A percentile compares a stretch with the other conserved stretches of the same genome.
phyloP scores from a whole-genome alignment of 2,888 invertebrate genomes.

The Caenorhabditis afra region DNA sequence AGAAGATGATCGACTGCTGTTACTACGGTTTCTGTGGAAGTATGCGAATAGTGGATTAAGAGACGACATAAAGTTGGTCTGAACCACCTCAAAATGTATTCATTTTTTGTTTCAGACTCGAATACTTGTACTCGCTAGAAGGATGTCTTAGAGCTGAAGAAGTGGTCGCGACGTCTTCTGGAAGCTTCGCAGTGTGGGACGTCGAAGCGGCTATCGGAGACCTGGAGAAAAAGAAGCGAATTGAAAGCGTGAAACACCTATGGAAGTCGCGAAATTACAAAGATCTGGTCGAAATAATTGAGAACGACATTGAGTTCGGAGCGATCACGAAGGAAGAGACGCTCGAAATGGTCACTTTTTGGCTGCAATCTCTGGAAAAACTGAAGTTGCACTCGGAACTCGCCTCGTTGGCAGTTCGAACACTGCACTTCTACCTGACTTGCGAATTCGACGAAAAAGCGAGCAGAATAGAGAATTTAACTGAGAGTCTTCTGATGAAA shows the following conservation, averaged over 20 bases:
- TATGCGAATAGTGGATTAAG: constrained; percentile 25
- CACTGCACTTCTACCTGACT: constrained; percentile 46
- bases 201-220: constrained; percentile 28
- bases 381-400: constrained; percentile 20
- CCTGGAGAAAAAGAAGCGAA: constrained; percentile 47
- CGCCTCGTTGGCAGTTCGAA: background rate
- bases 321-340: constrained; percentile 44
- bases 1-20: background rate
- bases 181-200: constrained; percentile 36
- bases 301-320: constrained; percentile 56
- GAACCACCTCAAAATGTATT: background rate
- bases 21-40: constrained; percentile 48
- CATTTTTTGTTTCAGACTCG: too few species aligned
- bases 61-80: constrained; percentile 29
- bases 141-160: constrained; percentile 1
- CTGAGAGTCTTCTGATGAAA: constrained; percentile 16
- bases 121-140: constrained; percentile 24
- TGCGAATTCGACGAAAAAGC: background rate
- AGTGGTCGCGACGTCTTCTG: constrained; percentile 19
- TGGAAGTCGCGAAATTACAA: constrained; percentile 38
- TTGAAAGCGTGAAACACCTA: constrained; percentile 40
- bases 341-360: constrained; percentile 43
- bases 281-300: constrained; percentile 44
- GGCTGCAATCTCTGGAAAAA: constrained; percentile 53
- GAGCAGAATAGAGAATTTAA: constrained; percentile 3